Conservation (phyloP, 2,113 vertebrate genomes). For the Tringa solitaria region DNA sequence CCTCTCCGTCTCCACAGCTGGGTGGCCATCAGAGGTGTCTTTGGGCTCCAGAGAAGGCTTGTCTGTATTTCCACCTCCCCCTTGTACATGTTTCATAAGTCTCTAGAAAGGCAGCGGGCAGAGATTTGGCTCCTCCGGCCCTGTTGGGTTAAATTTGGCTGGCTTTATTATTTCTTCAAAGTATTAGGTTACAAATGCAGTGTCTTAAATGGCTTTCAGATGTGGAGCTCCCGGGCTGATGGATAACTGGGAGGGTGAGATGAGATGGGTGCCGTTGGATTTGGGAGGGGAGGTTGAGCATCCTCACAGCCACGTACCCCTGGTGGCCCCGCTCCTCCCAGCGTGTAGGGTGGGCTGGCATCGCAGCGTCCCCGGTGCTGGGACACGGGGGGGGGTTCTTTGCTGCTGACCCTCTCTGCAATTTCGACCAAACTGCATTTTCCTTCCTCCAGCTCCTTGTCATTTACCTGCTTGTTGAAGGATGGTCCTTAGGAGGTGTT, state of each 20-base stretch:
- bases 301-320: accelerated
- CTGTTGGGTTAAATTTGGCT: background rate
- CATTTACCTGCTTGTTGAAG: background rate
- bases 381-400: background rate
- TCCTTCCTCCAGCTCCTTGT: background rate
- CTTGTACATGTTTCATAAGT: background rate
- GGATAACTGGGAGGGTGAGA: background rate
- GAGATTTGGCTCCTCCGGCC: background rate
- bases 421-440: background rate
- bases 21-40: background rate
- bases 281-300: background rate
- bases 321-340: background rate
- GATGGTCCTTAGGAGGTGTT: background rate
- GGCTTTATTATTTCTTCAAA: background rate
- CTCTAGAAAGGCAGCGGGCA: background rate
- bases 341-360: background rate
- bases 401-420: background rate
- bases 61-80: background rate
- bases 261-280: background rate
- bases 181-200: background rate
- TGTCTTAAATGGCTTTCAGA: background rate
- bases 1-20: background rate
- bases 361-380: background rate
- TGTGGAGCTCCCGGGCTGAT: background rate
- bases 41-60: background rate